Percentiles rank a stretch among this genome's conserved stretches.
These are phyloP conservation scores for Rhineura floridana DNA, from an alignment of 2,113 vertebrate species.

Conservation along the genomic window DNA sequence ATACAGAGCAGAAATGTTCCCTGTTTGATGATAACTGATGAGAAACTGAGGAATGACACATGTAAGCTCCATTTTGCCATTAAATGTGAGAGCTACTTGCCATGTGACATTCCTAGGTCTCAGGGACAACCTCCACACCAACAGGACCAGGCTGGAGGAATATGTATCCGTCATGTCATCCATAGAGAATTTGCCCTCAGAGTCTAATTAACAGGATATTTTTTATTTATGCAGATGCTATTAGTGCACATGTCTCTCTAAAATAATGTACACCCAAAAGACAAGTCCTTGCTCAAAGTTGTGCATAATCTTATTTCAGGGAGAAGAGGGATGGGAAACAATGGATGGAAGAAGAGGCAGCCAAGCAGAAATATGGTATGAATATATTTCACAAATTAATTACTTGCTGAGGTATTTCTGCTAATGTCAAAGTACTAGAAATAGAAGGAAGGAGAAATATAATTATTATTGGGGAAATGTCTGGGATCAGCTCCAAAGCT, in stretches of 20 bases:
- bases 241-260: neutral
- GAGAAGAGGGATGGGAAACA: neutral
- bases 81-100: neutral
- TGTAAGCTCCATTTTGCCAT: neutral
- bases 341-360: neutral
- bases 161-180: neutral
- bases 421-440: conserved; percentile 41
- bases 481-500: neutral
- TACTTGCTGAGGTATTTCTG: conserved; percentile 58
- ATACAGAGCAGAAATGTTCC: too few species aligned
- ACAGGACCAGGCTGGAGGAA: neutral
- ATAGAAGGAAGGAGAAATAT: neutral
- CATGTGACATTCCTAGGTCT: neutral
- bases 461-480: neutral
- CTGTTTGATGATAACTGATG: neutral
- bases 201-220: neutral
- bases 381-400: neutral
- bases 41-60: neutral
- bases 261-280: neutral
- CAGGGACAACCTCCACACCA: neutral
- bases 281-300: neutral
- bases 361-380: neutral
- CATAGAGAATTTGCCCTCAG: neutral
- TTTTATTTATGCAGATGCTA: neutral
- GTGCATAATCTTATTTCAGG: neutral